Evolutionary conservation across 2,113 vertebrate genomes (phyloP).

Genomic region (Rutilus rutilus): DNA sequence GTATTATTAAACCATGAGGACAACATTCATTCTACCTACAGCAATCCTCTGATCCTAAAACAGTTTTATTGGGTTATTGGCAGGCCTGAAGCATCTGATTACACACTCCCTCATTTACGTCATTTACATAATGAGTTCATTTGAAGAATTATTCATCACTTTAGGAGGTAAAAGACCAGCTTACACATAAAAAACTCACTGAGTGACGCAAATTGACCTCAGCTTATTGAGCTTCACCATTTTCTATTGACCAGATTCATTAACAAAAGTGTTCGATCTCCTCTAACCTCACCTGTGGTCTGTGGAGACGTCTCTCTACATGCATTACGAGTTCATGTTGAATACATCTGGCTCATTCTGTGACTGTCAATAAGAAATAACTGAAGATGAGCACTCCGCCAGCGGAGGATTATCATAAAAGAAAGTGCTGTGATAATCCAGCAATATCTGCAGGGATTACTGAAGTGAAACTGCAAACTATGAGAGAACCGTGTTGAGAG

Average conservation of each 20-base stretch:
- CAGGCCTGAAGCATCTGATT: not conserved
- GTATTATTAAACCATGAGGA: not conserved
- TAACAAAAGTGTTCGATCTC: not conserved
- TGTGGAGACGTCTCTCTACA: not conserved
- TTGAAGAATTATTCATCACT: not conserved
- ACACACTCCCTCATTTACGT: not conserved
- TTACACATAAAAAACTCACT: not conserved
- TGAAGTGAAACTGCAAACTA: not conserved
- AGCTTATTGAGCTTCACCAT: not conserved
- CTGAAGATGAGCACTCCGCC: not conserved
- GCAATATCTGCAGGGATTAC: not conserved
- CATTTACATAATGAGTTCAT: not conserved
- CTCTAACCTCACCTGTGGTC: not conserved
- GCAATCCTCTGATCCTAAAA: not conserved
- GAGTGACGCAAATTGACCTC: not conserved
- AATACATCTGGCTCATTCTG: not conserved
- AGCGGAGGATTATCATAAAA: not conserved
- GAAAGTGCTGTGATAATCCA: not conserved
- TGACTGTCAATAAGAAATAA: not conserved
- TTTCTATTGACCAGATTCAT: not conserved
- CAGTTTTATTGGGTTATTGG: not conserved
- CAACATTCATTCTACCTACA: not conserved
- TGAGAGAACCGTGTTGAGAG: not conserved
- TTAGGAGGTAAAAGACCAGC: not conserved
- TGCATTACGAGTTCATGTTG: not conserved